Evolutionary conservation across 2,113 vertebrate genomes (phyloP).

Genomic region (Paralichthys olivaceus): DNA sequence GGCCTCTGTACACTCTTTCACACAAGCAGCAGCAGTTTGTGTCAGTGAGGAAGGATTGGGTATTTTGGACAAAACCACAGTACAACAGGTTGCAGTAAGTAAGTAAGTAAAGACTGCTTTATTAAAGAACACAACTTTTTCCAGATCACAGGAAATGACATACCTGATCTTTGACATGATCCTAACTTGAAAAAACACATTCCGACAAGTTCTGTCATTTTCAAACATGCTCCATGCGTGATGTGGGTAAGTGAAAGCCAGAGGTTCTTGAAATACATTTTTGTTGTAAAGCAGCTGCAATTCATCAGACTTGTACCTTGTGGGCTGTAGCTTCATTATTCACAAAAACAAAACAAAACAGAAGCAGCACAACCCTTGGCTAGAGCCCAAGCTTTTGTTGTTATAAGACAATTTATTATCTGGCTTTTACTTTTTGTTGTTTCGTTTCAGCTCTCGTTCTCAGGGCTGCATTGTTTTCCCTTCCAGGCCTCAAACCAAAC

Average conservation of each 20-base stretch:
- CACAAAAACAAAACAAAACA: slow-evolving; percentile 1
- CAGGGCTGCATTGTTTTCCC: slow-evolving; percentile 14
- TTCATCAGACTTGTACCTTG: not conserved
- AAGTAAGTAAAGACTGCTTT: not conserved
- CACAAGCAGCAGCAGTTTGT: too few relatives aligned
- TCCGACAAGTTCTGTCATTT: not conserved
- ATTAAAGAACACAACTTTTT: not conserved
- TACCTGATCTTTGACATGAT: not conserved
- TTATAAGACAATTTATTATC: slow-evolving; percentile 14
- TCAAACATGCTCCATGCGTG: not conserved
- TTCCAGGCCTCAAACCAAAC: slow-evolving; percentile 28
- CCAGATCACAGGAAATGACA: not conserved
- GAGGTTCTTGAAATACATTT: too few relatives aligned
- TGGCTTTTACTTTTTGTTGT: not conserved
- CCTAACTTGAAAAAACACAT: not conserved
- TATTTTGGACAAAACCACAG: not conserved
- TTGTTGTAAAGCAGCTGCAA: not conserved
- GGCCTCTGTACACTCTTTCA: too few relatives aligned
- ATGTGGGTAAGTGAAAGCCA: too few relatives aligned
- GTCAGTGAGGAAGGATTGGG: too few relatives aligned
- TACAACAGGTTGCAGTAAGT: not conserved
- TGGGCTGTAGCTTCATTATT: not conserved
- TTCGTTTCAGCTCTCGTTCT: slow-evolving; percentile 15
- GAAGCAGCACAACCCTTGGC: not conserved
- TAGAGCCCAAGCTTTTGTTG: not conserved